phyloP scores from a whole-genome alignment of 2,797 vertebrate genomes.

The Squalus acanthias region DNA sequence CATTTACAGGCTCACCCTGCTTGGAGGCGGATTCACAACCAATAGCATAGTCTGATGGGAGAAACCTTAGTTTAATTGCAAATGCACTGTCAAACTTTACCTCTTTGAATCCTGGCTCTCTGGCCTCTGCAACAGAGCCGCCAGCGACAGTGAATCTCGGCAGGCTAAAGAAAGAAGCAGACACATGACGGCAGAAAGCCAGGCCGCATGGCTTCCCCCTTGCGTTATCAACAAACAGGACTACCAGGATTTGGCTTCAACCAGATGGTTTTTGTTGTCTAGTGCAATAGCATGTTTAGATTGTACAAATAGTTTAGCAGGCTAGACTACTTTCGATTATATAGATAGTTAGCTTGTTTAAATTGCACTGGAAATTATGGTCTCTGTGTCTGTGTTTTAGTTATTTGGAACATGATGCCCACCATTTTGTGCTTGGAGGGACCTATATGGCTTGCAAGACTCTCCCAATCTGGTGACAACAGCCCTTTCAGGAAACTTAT shows the following conservation, averaged over 20 bases:
- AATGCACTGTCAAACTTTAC: not conserved
- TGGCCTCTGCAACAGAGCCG: not conserved
- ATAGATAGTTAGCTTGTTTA: not conserved
- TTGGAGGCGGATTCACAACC: not conserved
- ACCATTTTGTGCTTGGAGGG: not conserved
- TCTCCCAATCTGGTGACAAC: not conserved
- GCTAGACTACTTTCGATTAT: not conserved
- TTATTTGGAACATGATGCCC: not conserved
- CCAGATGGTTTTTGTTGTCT: not conserved
- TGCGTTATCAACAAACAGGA: not conserved
- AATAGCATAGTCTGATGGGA: not conserved
- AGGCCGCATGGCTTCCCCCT: not conserved
- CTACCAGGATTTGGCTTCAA: not conserved
- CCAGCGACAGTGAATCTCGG: not conserved
- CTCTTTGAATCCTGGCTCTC: not conserved
- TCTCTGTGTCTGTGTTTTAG: not conserved
- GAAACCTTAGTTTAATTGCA: not conserved
- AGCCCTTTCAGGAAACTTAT: not conserved
- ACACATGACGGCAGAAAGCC: not conserved
- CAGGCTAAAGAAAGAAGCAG: not conserved
- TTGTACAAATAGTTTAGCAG: not conserved
- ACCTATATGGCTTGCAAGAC: not conserved
- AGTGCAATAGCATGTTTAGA: not conserved
- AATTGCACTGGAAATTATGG: not conserved
- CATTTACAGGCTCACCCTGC: not conserved